Evolutionary conservation across 2,888 invertebrate species (phyloP).

Genomic region (Heliconius ethilla): DNA sequence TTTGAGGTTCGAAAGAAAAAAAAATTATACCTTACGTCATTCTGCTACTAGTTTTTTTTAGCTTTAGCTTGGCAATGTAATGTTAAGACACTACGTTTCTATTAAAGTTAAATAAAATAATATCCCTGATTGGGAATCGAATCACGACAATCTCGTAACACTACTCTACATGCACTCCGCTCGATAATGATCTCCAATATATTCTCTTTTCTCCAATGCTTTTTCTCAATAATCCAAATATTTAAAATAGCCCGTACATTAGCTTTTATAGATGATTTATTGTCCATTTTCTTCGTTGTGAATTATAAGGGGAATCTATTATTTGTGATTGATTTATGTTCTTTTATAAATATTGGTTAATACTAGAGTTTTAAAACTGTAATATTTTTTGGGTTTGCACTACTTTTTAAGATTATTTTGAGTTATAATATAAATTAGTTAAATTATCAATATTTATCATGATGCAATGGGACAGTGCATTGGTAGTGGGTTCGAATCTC

Average conservation of each 20-base stretch:
- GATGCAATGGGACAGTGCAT: too few species aligned
- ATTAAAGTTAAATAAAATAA: too few species aligned
- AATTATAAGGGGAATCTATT: slow-evolving; percentile 7
- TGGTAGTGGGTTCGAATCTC: too few species aligned
- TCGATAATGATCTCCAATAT: neutral
- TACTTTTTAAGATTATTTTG: neutral
- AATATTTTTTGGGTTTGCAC: too few species aligned
- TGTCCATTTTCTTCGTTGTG: neutral
- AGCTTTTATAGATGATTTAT: slow-evolving; percentile 9
- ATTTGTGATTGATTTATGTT: neutral
- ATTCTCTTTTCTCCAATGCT: neutral
- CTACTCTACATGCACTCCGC: too few species aligned
- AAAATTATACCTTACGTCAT: neutral
- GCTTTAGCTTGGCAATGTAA: too few species aligned
- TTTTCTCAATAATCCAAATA: neutral
- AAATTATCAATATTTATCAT: too few species aligned
- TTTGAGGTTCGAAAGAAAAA: too few species aligned
- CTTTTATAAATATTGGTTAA: neutral
- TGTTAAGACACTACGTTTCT: too few species aligned
- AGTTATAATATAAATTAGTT: neutral
- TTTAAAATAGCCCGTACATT: neutral
- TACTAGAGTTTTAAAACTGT: neutral
- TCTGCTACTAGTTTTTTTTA: too few species aligned
- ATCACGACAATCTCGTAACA: too few species aligned
- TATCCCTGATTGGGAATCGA: too few species aligned